Percentiles rank a stretch among this genome's conserved stretches.
These are phyloP conservation scores for Calliphora vomitoria DNA, from an alignment of 2,888 invertebrate genomes.

Conservation along the genomic window DNA sequence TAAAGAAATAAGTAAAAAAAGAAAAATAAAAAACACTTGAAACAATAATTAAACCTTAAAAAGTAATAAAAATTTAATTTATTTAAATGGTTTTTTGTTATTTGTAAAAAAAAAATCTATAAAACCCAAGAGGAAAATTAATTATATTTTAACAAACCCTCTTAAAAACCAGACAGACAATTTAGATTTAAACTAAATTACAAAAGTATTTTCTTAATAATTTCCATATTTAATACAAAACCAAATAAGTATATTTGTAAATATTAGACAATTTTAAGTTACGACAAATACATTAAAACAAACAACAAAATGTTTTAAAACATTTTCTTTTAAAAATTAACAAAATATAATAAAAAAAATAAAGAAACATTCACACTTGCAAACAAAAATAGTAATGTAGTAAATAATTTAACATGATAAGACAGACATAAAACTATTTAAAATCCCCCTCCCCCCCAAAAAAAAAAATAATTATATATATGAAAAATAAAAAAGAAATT, in stretches of 20 bases:
- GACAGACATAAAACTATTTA: constrained; percentile 8
- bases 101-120: constrained; percentile 21
- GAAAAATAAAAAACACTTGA: constrained; percentile 24
- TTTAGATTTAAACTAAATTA: constrained; percentile 33
- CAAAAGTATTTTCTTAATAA: constrained; percentile 52
- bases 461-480: constrained; percentile 20
- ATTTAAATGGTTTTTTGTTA: constrained; percentile 17
- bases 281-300: too few relatives aligned
- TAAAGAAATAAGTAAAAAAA: neutral
- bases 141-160: constrained; percentile 40
- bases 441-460: neutral
- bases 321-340: neutral
- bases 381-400: neutral
- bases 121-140: neutral
- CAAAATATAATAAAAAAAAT: neutral
- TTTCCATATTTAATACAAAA: neutral
- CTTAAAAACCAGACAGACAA: neutral
- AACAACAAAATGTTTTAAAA: neutral
- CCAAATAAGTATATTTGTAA: constrained; percentile 1
- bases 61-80: constrained; percentile 18
- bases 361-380: neutral
- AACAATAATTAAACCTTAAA: constrained; percentile 59
- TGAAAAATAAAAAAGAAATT: neutral
- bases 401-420: constrained; percentile 23
- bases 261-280: constrained; percentile 24